A percentile compares a stretch with the other conserved stretches of the same genome.
phyloP scores from a whole-genome alignment of 1,140 invertebrate genomes.

The Zaprionus lachaisei region DNA sequence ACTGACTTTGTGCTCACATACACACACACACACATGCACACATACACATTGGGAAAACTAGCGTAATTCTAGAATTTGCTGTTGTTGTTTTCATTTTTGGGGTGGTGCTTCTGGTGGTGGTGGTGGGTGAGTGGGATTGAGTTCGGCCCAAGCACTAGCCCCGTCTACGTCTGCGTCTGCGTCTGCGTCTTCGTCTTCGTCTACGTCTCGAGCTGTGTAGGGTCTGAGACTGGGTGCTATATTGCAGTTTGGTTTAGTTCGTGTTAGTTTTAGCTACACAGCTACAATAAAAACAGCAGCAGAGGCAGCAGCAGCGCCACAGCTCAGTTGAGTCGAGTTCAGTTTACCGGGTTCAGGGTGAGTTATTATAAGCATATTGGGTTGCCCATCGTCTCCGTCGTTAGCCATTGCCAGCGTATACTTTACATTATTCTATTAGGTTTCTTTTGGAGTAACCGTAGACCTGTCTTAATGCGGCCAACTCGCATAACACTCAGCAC shows the following conservation, averaged over 20 bases:
- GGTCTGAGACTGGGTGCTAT: conserved; percentile 47
- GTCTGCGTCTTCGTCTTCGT: neutral
- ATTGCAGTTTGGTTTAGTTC: conserved; percentile 73
- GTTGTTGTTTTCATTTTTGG: conserved; percentile 61
- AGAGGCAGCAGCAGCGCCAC: conserved; percentile 31
- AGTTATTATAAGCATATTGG: conserved; percentile 82
- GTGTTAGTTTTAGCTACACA: conserved; percentile 59
- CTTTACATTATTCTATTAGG: conserved; percentile 83
- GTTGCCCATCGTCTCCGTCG: conserved; percentile 64
- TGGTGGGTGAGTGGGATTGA: conserved; percentile 46
- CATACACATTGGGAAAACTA: conserved; percentile 68
- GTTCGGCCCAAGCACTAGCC: conserved; percentile 42
- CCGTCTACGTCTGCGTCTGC: neutral
- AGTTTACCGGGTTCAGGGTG: conserved; percentile 80
- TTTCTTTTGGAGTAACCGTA: conserved; percentile 71
- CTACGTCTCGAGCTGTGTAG: conserved; percentile 6
- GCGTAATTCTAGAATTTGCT: conserved; percentile 80
- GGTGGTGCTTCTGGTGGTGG: conserved; percentile 51
- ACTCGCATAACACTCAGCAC: conserved; percentile 51
- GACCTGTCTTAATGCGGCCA: conserved; percentile 72
- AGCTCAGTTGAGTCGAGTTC: conserved; percentile 59
- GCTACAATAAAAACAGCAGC: conserved; percentile 20
- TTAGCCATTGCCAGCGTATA: conserved; percentile 66
- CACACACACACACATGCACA: conserved; percentile 31
- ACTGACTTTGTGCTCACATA: conserved; percentile 70